phyloP scores from a whole-genome alignment of 2,888 invertebrate species.

The Iselma pallidipennis region DNA sequence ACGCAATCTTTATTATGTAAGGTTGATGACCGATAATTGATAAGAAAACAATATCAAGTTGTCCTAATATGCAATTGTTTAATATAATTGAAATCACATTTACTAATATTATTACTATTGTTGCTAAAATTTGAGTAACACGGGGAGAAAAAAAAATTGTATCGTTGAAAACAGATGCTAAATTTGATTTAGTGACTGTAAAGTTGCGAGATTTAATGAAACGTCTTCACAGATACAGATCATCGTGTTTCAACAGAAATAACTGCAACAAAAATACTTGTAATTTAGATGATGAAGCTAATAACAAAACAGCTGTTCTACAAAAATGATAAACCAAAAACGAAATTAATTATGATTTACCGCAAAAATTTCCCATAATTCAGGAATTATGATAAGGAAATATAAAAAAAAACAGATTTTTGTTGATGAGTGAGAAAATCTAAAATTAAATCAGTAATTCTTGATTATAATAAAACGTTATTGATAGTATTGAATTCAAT shows the following conservation, averaged over 20 bases:
- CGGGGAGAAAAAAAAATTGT: no score
- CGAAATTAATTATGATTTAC: no score
- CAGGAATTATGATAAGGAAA: no score
- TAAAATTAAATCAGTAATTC: no score
- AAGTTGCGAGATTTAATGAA: not conserved
- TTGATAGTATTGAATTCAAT: not conserved
- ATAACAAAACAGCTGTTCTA: no score
- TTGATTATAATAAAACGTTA: no score
- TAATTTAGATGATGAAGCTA: no score
- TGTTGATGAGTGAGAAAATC: no score
- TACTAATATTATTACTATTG: not conserved
- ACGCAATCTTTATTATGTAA: constrained; percentile 13
- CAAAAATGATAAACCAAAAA: no score
- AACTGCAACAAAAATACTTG: not conserved
- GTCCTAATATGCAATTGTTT: constrained; percentile 3
- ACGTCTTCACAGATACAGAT: not conserved
- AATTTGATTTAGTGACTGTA: not conserved
- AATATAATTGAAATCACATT: not conserved
- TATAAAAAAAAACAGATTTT: no score
- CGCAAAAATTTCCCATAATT: no score
- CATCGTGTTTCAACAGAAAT: not conserved
- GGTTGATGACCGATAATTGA: constrained; percentile 32
- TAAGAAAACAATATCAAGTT: constrained; percentile 10
- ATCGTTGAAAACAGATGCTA: not conserved
- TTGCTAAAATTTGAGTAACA: no score